These are phyloP conservation scores for Peromyscus aztecus DNA, from an alignment of 2,797 vertebrate genomes.

Conservation along the genomic window DNA sequence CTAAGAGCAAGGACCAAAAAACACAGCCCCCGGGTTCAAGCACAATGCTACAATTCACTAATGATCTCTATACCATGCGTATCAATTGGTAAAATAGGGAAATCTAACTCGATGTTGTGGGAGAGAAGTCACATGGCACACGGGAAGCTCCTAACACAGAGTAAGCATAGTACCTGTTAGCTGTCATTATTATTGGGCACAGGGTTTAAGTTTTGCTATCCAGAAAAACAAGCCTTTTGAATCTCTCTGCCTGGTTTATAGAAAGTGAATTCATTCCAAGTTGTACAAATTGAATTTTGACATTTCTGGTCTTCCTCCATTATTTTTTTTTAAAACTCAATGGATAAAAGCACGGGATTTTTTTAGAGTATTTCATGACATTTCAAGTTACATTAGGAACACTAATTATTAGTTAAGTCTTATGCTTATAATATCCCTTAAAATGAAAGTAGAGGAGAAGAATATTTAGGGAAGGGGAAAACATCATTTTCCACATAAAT, in stretches of 20 bases:
- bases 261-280: conserved; percentile 39
- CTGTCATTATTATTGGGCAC: neutral
- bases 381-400: conserved; percentile 71
- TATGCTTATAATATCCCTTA: conserved; percentile 68
- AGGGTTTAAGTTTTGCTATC: neutral
- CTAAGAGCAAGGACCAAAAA: neutral
- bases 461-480: conserved; percentile 49
- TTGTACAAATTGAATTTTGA: conserved; percentile 67
- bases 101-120: neutral
- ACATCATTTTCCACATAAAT: conserved; percentile 68
- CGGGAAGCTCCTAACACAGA: neutral
- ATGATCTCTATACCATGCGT: neutral
- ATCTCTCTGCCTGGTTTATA: conserved; percentile 36
- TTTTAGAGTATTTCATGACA: conserved; percentile 64
- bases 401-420: conserved; percentile 65
- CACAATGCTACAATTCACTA: neutral
- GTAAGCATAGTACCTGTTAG: neutral
- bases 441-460: conserved; percentile 58
- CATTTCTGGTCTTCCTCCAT: conserved; percentile 55
- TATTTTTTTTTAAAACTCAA: conserved; percentile 58
- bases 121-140: neutral
- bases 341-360: conserved; percentile 47
- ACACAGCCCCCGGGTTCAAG: neutral
- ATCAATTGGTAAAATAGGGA: neutral
- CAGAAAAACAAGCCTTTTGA: neutral